Evolutionary conservation across 1,140 invertebrate genomes (phyloP).

Genomic region (Araneus ventricosus): DNA sequence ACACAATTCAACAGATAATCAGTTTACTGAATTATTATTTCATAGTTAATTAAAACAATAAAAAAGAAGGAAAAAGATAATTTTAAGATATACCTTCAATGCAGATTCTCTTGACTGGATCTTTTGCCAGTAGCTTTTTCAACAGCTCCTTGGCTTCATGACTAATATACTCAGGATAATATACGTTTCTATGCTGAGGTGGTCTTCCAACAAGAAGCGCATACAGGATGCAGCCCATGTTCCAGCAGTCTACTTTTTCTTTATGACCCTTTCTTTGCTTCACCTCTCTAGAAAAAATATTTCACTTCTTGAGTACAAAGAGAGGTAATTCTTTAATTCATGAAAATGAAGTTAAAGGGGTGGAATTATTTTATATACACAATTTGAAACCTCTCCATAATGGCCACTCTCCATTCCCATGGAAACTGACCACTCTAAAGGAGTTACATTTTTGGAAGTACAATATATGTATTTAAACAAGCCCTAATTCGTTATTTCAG

Average conservation of each 20-base stretch:
- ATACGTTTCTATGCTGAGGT: conserved; percentile 90
- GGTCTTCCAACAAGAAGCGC: conserved; percentile 48
- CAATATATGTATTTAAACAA: too few relatives aligned
- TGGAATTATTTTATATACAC: too few relatives aligned
- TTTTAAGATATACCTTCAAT: not conserved
- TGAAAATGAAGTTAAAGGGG: too few relatives aligned
- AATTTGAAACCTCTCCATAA: too few relatives aligned
- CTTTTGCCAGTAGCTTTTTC: not conserved
- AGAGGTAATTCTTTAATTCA: too few relatives aligned
- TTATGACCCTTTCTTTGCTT: not conserved
- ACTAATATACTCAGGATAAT: not conserved
- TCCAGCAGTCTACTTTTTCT: conserved; percentile 78
- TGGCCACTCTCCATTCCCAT: too few relatives aligned
- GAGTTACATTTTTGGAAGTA: too few relatives aligned
- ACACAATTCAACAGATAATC: too few relatives aligned
- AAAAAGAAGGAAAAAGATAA: not conserved
- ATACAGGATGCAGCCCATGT: conserved; percentile 47
- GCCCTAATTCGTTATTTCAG: too few relatives aligned
- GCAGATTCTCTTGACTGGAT: conserved; percentile 1
- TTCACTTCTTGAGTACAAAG: not conserved
- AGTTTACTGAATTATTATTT: too few relatives aligned
- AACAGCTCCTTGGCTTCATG: conserved; percentile 1
- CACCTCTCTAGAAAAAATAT: not conserved
- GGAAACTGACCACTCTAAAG: too few relatives aligned
- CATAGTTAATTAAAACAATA: too few relatives aligned